Conservation (phyloP, 2,888 invertebrate genomes). For the Lasius platythorax region DNA sequence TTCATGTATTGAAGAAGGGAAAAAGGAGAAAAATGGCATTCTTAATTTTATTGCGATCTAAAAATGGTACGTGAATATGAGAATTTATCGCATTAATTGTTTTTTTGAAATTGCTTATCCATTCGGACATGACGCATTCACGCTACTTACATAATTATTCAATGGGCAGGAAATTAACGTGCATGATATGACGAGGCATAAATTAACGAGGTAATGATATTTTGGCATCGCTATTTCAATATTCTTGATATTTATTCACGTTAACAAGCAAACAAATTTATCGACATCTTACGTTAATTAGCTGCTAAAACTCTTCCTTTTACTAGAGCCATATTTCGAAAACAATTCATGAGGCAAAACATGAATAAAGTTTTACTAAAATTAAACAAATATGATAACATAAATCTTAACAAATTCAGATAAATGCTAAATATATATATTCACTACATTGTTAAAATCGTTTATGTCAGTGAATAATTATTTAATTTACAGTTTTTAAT, state of each 20-base stretch:
- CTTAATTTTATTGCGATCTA: slow-evolving; percentile 22
- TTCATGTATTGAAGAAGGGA: background rate
- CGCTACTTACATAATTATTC: slow-evolving; percentile 48
- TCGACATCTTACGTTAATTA: slow-evolving; percentile 14
- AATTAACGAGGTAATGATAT: slow-evolving; percentile 57
- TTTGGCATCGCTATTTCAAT: slow-evolving; percentile 13
- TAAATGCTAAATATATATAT: background rate
- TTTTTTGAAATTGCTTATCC: slow-evolving; percentile 33
- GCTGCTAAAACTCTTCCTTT: background rate
- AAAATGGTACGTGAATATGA: background rate
- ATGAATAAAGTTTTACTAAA: background rate
- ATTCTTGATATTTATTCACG: slow-evolving; percentile 32
- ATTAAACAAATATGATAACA: background rate
- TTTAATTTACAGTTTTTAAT: background rate
- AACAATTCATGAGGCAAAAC: slow-evolving; percentile 21
- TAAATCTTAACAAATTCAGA: background rate
- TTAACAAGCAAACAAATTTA: slow-evolving; percentile 19
- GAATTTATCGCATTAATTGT: slow-evolving; percentile 25
- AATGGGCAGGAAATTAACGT: slow-evolving; percentile 50
- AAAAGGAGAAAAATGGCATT: background rate
- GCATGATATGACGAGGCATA: slow-evolving; percentile 48
- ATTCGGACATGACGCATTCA: slow-evolving; percentile 18
- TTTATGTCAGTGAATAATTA: background rate
- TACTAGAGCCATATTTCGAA: background rate
- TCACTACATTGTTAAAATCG: background rate